A percentile compares a stretch with the other conserved stretches of the same genome.
These are phyloP conservation scores for Sitophilus oryzae DNA, from an alignment of 1,140 invertebrate genomes.

Conservation along the genomic window DNA sequence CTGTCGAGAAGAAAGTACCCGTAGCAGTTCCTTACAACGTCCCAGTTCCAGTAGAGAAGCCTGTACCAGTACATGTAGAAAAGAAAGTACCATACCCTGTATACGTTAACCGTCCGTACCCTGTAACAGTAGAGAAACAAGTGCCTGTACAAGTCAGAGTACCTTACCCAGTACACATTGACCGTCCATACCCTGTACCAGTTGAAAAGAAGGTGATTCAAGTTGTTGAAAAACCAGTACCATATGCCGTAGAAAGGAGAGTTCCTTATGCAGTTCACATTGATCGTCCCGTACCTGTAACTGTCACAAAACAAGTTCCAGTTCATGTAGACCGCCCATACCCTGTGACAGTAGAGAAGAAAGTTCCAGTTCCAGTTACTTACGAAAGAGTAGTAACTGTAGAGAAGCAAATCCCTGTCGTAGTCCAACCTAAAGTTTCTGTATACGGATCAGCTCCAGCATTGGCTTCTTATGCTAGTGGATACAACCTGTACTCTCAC, in stretches of 20 bases:
- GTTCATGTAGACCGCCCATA: conserved; percentile 26
- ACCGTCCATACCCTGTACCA: conserved; percentile 24
- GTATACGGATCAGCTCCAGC: neutral
- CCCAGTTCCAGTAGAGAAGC: conserved; percentile 22
- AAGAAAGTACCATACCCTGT: conserved; percentile 29
- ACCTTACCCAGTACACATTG: conserved; percentile 15
- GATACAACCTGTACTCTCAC: neutral
- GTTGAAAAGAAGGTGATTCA: conserved; percentile 23
- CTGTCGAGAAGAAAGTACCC: conserved; percentile 14
- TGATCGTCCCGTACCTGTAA: conserved; percentile 24
- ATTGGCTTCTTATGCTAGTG: neutral
- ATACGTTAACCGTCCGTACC: conserved; percentile 22
- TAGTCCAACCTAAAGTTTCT: neutral
- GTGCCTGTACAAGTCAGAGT: conserved; percentile 23
- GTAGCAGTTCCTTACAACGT: conserved; percentile 20
- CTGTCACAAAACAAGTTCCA: conserved; percentile 21
- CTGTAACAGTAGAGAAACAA: conserved; percentile 23
- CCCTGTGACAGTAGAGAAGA: conserved; percentile 25
- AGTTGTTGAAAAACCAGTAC: conserved; percentile 21
- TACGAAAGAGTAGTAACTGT: conserved; percentile 13
- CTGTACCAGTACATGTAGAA: conserved; percentile 26
- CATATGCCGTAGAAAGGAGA: conserved; percentile 22
- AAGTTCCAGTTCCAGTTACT: conserved; percentile 23
- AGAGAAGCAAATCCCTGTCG: conserved; percentile 18
- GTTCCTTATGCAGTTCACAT: conserved; percentile 27